Base-by-base conservation (phyloP, 2,888 invertebrate species). In the Plebejus argus region DNA sequence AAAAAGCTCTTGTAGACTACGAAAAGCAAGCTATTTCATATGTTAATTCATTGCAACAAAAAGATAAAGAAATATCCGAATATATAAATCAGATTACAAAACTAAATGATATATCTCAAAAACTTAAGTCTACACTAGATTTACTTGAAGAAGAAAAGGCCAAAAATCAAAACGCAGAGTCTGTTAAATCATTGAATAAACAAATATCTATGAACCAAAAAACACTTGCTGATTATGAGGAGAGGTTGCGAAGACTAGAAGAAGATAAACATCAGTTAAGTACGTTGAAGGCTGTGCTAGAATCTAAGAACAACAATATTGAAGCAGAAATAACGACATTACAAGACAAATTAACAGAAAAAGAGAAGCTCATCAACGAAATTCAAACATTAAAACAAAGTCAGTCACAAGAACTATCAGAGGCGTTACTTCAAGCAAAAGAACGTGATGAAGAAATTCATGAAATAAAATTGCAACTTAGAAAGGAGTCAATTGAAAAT, bases 401-500 rank as follows among this genome's bases (percentile, higher is more conserved):
- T 78, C 92, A 94, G 78, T 86, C 90, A n/a, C 90, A 94, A 72
- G 94, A 95, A 82, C 87, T 94, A 82, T 85, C 93, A 78, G 84
- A 91, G 83, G 86, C 95, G 78, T 87, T 87, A 83, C 80, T 87
- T 8, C 89, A 95, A 87, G 90, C 95, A 76, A 93, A 95, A 86
- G 93, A 94, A 81, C 90, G 95, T 76, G 94, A 95, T 87, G 91
- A 95, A 87, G 93, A 95, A 91, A 94, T 95, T 80, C 93, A 95
- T 81, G 86, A 92, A 93, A 89, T 90, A 72, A 90, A 95, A 81
- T 86, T 95, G 77, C 91, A 94, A 76, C 86, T 95, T 72, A 90
- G 95, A 87, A 91, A 96, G 89, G 94, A 95, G 82, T 94, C 96
- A 0, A 95, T 96, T 76, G 94, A 95, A 79, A 94, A 95, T 79